Evolutionary conservation across 30 jellyfish, hydroid and myxozoan genomes (phyloP).

Genomic region (Phacellophora camtschatica): DNA sequence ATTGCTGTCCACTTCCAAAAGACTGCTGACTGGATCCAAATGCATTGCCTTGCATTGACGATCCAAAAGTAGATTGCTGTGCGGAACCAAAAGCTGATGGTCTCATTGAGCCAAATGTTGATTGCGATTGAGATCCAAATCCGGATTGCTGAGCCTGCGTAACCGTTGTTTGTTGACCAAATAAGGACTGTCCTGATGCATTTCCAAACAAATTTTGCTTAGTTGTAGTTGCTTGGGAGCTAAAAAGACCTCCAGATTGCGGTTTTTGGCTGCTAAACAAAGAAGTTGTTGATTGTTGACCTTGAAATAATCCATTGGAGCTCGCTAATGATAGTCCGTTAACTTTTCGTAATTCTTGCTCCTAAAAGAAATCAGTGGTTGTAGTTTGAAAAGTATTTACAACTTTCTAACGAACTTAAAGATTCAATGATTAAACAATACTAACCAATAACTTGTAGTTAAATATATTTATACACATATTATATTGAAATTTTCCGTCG

Average conservation of each 20-base stretch:
- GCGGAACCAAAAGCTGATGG: conserved; percentile 20
- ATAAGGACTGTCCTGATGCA: conserved; percentile 12
- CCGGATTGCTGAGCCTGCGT: conserved; percentile 11
- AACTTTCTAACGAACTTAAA: too few species aligned
- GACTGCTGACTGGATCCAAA: conserved; percentile 18
- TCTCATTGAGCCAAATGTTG: not conserved
- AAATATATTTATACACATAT: too few species aligned
- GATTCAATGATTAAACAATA: too few species aligned
- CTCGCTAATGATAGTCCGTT: not conserved
- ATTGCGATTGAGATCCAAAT: not conserved
- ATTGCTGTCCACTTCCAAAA: not conserved
- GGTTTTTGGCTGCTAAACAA: conserved; percentile 18
- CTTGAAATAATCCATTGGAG: conserved; percentile 11
- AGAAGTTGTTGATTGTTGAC: not conserved
- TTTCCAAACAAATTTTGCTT: conserved; percentile 10
- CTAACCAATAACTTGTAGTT: too few species aligned
- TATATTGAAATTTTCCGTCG: too few species aligned
- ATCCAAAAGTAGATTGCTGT: not conserved
- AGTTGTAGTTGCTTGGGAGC: not conserved
- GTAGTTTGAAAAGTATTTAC: too few species aligned
- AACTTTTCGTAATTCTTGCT: not conserved
- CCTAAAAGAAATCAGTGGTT: not conserved
- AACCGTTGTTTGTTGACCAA: conserved; percentile 10
- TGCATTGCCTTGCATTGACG: not conserved
- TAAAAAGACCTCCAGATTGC: conserved; percentile 10